Conservation (phyloP, 2,113 vertebrate species). For the Orycteropus afer region DNA sequence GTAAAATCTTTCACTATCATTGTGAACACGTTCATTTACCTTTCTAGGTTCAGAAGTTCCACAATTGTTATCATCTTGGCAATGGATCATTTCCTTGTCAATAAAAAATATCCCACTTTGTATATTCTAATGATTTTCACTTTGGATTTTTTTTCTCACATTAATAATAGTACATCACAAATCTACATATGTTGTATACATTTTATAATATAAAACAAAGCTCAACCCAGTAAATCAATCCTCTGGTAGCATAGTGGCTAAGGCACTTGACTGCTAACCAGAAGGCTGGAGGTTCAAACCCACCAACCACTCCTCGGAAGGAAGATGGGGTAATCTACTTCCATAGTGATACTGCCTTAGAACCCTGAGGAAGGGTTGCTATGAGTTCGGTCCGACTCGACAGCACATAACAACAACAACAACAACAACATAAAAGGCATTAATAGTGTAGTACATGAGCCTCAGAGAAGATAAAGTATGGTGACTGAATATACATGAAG, state of each 20-base stretch:
- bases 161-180: neutral
- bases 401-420: too few species aligned
- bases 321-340: too few species aligned
- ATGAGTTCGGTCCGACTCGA: too few species aligned
- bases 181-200: neutral
- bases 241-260: too few species aligned
- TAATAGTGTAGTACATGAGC: neutral
- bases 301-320: too few species aligned
- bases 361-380: too few species aligned
- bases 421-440: too few species aligned
- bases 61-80: neutral
- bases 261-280: too few species aligned
- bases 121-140: neutral
- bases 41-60: neutral
- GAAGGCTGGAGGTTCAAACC: too few species aligned
- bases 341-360: too few species aligned
- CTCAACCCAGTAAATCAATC: neutral
- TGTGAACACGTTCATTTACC: neutral
- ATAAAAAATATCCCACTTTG: neutral
- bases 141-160: neutral
- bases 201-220: neutral
- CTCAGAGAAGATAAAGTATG: neutral
- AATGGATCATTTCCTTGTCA: neutral
- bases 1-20: neutral
- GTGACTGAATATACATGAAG: neutral